phyloP scores from a whole-genome alignment of 2,888 invertebrate genomes.

The Nebria salina region DNA sequence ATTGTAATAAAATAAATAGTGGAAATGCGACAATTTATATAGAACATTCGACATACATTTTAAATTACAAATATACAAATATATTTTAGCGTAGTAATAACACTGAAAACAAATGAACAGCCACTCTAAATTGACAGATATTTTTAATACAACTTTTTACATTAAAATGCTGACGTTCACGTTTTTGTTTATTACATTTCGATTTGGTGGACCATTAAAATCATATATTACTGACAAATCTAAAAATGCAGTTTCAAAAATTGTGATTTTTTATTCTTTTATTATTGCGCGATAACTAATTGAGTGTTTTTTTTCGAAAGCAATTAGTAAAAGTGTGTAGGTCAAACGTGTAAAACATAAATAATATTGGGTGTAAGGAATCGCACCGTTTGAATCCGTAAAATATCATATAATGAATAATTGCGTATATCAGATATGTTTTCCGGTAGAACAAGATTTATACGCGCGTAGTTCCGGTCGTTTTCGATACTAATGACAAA shows the following conservation, averaged over 20 bases:
- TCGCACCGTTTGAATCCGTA: background rate
- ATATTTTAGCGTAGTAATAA: background rate
- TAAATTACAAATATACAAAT: background rate
- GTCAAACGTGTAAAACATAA: background rate
- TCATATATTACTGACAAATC: background rate
- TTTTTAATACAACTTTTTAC: background rate
- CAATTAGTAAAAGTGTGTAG: background rate
- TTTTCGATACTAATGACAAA: conserved; percentile 23
- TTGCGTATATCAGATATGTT: background rate
- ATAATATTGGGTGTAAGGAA: background rate
- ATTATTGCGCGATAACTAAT: background rate
- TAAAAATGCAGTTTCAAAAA: background rate
- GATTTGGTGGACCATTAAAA: background rate
- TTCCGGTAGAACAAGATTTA: conserved; percentile 19
- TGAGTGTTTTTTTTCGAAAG: background rate
- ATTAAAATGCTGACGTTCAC: background rate
- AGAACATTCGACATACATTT: background rate
- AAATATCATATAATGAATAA: background rate
- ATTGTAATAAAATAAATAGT: background rate
- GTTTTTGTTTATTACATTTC: background rate
- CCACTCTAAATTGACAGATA: background rate
- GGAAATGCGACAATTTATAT: background rate
- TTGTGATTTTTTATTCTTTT: background rate
- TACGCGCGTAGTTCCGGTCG: conserved; percentile 11
- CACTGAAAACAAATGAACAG: background rate